Evolutionary conservation across 1,140 invertebrate genomes (phyloP).

Genomic region (Drosophila parvula): DNA sequence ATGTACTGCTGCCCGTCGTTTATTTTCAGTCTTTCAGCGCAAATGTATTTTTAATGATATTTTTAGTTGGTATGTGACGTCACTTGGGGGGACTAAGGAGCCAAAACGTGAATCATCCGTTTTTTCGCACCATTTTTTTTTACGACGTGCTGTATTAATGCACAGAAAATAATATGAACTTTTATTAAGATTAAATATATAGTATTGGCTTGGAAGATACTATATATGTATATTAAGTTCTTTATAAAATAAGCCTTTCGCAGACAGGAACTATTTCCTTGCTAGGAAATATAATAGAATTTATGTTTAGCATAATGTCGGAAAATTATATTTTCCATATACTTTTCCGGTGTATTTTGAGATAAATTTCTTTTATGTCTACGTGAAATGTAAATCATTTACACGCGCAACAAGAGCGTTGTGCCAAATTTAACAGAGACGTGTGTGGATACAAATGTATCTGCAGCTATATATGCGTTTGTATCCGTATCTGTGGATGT

Average conservation of each 20-base stretch:
- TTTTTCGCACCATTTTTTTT: slow-evolving; percentile 43
- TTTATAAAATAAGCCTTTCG: neutral
- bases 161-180: neutral
- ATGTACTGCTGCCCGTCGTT: slow-evolving; percentile 23
- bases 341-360: slow-evolving; percentile 2
- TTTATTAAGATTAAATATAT: neutral
- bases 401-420: slow-evolving; percentile 60
- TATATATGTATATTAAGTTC: neutral
- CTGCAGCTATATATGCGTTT: slow-evolving; percentile 5
- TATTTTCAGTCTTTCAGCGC: slow-evolving; percentile 49
- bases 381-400: slow-evolving; percentile 67
- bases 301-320: neutral
- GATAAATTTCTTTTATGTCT: slow-evolving; percentile 50
- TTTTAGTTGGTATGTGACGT: slow-evolving; percentile 77
- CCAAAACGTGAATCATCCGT: slow-evolving; percentile 63
- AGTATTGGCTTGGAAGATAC: neutral
- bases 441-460: slow-evolving; percentile 53
- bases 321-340: neutral
- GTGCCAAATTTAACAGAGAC: slow-evolving; percentile 70
- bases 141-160: neutral
- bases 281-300: neutral
- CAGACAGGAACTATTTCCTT: neutral
- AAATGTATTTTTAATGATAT: slow-evolving; percentile 74
- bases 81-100: slow-evolving; percentile 47
- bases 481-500: slow-evolving; percentile 25